Evolutionary conservation across 2,797 vertebrate species (phyloP), one percentile per base, ranked within the genome.

Genomic region (Pampus argenteus): DNA sequence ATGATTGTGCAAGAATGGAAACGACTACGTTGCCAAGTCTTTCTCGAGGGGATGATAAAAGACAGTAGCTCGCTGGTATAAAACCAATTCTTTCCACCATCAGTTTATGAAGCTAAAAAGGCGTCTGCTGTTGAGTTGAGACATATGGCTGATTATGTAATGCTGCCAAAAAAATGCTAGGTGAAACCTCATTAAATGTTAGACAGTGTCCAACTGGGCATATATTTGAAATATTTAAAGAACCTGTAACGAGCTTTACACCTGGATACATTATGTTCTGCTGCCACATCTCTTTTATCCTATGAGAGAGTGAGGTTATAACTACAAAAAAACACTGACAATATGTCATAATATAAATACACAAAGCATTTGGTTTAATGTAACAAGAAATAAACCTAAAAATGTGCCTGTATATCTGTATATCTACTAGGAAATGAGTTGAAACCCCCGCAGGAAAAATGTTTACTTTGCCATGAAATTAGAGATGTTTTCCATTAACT

Each of bases 381-480:
- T n/a, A 22, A n/a, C n/a, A n/a, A n/a, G n/a, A n/a, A n/a, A n/a
- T n/a, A n/a, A n/a, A n/a, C n/a, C n/a, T n/a, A n/a, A n/a, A n/a
- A n/a, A n/a, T n/a, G n/a, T n/a, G n/a, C n/a, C n/a, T n/a, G n/a
- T n/a, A n/a, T n/a, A n/a, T n/a, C n/a, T n/a, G 11, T 11, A 22
- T 45, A 28, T 52, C 36, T 0, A 28, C 23, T 25, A 36, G 58
- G 76, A 79, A 82, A 79, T 66, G 11, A 65, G 28, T 29, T 34
- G 28, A 73, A 76, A 70, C 42, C 78, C 81, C 56, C 3, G 18
- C 1, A 78, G 84, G 77, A 79, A 83, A 79, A 76, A 74, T 83
- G 79, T 88, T 91, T 90, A 85, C 85, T 86, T 85, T 82, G 69
- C 70, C 87, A 79, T 85, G 84, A 92, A 92, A 92, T 89, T 86